Evolutionary conservation across 2,113 vertebrate species (phyloP), one percentile per base, ranked within the genome.

Genomic region (Tympanuchus pallidicinctus): DNA sequence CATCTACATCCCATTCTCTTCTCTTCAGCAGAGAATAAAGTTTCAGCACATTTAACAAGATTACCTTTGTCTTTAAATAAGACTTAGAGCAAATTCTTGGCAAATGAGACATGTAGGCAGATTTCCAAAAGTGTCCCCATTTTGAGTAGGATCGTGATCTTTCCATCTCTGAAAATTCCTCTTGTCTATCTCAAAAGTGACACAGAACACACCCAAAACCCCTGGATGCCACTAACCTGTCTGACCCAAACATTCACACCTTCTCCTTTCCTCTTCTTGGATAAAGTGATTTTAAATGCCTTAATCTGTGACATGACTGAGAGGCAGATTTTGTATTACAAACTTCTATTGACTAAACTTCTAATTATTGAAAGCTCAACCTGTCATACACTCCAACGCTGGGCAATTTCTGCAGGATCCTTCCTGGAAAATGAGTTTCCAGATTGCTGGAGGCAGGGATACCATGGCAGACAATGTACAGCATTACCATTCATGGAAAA

Each of bases 221-320:
- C 45, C 20, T 7, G 12, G 48, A 54, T 8, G 4, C 2, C 32
- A 18, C 18, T 82, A 28, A 15, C 1, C 0, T 27, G 2, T 20
- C 36, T 56, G 36, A 75, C 42, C 13, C 28, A 25, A 25, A 24
- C 5, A 1, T 57, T 66, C 32, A 47, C 7, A 84, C 34, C 8
- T 54, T 67, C 74, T 8, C 25, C 5, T 6, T 77, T 9, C 28
- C 5, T 7, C 11, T 45, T 60, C 36, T 75, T 72, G 34, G 32
- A 47, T 83, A 83, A 48, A 1, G 5, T n/a, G 13, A 17, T 36
- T 19, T 65, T 67, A 60, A 50, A 72, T 36, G 13, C 14, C 13
- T 83, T 24, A 4, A 38, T 69, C 18, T 6, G 6, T 34, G 27
- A 54, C 40, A 73, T 16, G 14, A 43, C 15, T 43, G 82, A 88